These are phyloP conservation scores for Microcebus murinus DNA, from an alignment of 2,113 vertebrate species.

Conservation along the genomic window DNA sequence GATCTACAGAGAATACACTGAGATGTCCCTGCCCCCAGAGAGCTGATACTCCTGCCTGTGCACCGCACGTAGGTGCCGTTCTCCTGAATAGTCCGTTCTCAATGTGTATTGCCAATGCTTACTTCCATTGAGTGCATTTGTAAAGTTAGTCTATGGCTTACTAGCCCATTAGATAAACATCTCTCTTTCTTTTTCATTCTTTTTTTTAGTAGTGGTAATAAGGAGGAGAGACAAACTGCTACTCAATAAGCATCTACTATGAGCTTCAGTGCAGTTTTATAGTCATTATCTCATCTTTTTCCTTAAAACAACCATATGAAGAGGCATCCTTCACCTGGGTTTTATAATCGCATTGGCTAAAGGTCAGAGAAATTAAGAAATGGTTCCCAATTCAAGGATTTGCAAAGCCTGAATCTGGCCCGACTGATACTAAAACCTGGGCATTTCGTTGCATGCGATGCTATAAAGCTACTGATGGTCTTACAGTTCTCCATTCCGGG, in stretches of 20 bases:
- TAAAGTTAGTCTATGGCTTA: not conserved
- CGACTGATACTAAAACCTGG: not conserved
- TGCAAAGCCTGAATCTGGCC: not conserved
- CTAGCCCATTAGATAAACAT: rapidly evolving
- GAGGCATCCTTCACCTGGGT: not conserved
- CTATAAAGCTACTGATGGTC: rapidly evolving
- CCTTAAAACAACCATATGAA: not conserved
- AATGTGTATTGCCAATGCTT: rapidly evolving
- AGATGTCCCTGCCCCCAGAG: not conserved
- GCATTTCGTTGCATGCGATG: not conserved
- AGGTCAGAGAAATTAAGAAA: not conserved
- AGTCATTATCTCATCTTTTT: not conserved
- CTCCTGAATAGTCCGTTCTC: not conserved
- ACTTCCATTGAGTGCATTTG: not conserved
- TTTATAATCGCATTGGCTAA: not conserved
- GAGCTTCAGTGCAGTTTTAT: not conserved
- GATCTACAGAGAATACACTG: no score
- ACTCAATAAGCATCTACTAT: rapidly evolving
- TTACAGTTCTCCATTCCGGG: rapidly evolving
- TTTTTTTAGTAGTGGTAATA: not conserved
- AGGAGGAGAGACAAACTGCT: not conserved
- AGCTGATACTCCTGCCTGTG: rapidly evolving
- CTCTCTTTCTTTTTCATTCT: not conserved
- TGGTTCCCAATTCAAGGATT: not conserved
- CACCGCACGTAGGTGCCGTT: rapidly evolving